Conservation (phyloP, 2,888 invertebrate species). For the Hypomecis atomaria region DNA sequence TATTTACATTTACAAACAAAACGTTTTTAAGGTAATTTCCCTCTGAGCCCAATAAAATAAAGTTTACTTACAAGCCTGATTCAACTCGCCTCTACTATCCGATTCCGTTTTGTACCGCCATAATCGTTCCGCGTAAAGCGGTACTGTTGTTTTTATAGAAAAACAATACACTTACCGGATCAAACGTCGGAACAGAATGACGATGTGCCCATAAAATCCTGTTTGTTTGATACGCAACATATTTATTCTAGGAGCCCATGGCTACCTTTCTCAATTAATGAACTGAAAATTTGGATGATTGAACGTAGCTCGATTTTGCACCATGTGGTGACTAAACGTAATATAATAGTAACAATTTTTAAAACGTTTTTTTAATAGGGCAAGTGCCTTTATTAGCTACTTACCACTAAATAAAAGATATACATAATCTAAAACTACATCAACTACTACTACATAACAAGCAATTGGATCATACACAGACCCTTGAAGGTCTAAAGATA, state of each 20-base stretch:
- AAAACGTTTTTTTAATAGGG: no score
- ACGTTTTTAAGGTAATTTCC: not conserved
- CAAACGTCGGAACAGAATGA: conserved; percentile 29
- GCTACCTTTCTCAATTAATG: not conserved
- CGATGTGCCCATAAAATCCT: conserved; percentile 31
- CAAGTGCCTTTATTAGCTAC: no score
- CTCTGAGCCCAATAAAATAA: not conserved
- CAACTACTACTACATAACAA: no score
- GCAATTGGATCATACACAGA: no score
- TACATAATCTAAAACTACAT: no score
- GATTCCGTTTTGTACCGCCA: conserved; percentile 18
- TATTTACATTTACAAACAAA: not conserved
- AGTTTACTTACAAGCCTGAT: conserved; percentile 14
- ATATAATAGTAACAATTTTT: no score
- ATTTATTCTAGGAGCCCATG: conserved; percentile 13
- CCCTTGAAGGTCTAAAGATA: no score
- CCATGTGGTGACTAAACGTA: no score
- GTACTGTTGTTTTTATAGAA: conserved; percentile 32
- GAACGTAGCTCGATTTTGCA: no score
- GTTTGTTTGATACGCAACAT: conserved; percentile 32
- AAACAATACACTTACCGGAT: conserved; percentile 36
- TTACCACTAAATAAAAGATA: no score
- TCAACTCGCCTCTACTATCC: conserved; percentile 18
- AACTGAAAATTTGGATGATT: no score
- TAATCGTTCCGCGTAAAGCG: conserved; percentile 27